phyloP scores from a whole-genome alignment of 2,797 vertebrate genomes.

The Rhodeus uyekii region DNA sequence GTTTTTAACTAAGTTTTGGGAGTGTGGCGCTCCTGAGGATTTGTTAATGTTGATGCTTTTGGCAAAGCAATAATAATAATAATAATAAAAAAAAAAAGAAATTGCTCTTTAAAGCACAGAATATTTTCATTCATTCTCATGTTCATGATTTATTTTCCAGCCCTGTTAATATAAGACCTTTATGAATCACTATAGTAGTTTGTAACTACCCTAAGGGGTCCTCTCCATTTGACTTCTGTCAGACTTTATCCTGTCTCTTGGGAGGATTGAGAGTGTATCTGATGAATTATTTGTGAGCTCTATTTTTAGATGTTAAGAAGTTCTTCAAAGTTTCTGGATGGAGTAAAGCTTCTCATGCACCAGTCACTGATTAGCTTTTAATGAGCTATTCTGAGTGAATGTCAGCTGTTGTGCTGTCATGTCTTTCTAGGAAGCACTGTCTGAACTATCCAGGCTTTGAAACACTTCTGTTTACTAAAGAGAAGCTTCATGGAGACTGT shows the following conservation, averaged over 20 bases:
- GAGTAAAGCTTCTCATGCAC: neutral
- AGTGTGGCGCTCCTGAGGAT: neutral
- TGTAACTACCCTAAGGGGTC: conserved; percentile 27
- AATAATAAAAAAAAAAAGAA: no score
- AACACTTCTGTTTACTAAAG: conserved; percentile 29
- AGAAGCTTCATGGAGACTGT: conserved; percentile 9
- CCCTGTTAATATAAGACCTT: conserved; percentile 12
- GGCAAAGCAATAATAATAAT: neutral
- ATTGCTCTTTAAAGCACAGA: neutral
- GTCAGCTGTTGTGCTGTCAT: conserved; percentile 15
- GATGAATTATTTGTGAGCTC: conserved; percentile 41
- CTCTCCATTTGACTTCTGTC: conserved; percentile 45
- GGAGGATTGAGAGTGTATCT: conserved; percentile 11
- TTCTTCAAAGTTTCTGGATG: conserved; percentile 8
- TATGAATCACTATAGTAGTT: conserved; percentile 15
- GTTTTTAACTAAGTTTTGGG: neutral
- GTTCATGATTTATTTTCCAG: conserved; percentile 1
- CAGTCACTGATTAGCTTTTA: conserved; percentile 30
- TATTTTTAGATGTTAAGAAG: conserved; percentile 34
- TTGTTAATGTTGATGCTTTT: conserved; percentile 24
- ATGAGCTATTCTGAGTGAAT: conserved; percentile 31
- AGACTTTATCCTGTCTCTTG: conserved; percentile 21
- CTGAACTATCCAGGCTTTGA: conserved; percentile 6
- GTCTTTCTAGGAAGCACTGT: conserved; percentile 26
- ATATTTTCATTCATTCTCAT: conserved; percentile 2